Evolutionary conservation across 2,888 invertebrate genomes (phyloP), one percentile per base, ranked within the genome.

Genomic region (Nomada hirtipes): DNA sequence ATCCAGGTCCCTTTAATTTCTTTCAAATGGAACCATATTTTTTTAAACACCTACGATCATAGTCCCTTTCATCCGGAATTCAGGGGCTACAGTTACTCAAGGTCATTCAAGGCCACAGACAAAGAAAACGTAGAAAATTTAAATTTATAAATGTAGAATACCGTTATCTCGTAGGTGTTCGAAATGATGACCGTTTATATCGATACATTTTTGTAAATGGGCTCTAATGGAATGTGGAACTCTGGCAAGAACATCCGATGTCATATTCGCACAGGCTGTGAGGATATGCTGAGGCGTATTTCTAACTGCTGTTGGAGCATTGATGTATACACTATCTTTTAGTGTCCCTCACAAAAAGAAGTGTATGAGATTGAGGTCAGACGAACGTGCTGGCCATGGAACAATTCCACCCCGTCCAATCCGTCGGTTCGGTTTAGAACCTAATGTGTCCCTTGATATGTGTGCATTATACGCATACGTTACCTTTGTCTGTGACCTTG

Each of bases 41-140:
- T 65, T 52, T 65, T 52, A 65, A 65, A 65, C 18, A 65, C 52
- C 29, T 29, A 52, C 15, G 26, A 29, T 4, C 18, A 18, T 65
- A 29, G 65, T 52, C 29, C 52, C 65, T 65, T 26, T 65, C 52
- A 69, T 74, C 59, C 52, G 52, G 11, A 52, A 65, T 65, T 52
- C 65, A 65, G 2, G 18, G 65, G 26, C 65, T 65, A 65, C 42
- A 44, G 20, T 20, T 44, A 63, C 13, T 44, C 26, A 63, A 47
- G 47, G 63, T 63, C 47, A 63, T 63, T 63, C 20, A 47, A 47
- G 47, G 63, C 18, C 63, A 47, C 63, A 10, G 13, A 20, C 10
- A 0, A 20, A 20, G 23, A 55, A 55, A 23, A 44, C 0, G 2
- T 11, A 55, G 1, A 55, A 47, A 20, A 64, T 50, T 64, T 64